These are phyloP conservation scores for Cavia aperea DNA, from an alignment of 2,113 vertebrate species.

Conservation along the genomic window DNA sequence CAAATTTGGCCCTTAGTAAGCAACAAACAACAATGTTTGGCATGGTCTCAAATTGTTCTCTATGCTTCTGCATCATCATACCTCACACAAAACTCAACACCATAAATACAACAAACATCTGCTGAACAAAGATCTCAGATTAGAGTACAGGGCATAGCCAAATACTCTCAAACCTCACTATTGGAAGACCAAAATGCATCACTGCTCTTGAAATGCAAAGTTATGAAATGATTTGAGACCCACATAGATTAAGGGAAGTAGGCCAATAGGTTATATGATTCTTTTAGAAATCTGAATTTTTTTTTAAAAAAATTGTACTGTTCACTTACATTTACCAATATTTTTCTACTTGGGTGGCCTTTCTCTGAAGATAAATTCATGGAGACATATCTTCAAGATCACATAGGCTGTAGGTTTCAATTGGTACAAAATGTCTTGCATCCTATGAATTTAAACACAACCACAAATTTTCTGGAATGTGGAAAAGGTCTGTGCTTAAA, in stretches of 20 bases:
- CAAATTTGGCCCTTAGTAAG: slow-evolving; percentile 47
- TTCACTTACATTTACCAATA: slow-evolving; percentile 5
- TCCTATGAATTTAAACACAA: slow-evolving; percentile 44
- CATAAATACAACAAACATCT: slow-evolving; percentile 67
- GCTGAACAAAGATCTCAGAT: slow-evolving; percentile 45
- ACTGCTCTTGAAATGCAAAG: slow-evolving; percentile 47
- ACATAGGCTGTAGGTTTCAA: slow-evolving; percentile 52
- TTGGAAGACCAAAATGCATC: slow-evolving; percentile 51
- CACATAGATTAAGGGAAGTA: neutral
- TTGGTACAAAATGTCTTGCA: slow-evolving; percentile 40
- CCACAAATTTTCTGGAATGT: slow-evolving; percentile 49
- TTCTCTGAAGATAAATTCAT: slow-evolving; percentile 4
- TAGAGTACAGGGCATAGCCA: slow-evolving; percentile 46
- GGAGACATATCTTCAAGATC: neutral
- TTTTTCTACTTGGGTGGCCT: slow-evolving; percentile 58
- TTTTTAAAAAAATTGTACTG: neutral
- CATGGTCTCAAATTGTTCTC: slow-evolving; percentile 59
- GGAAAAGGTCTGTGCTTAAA: slow-evolving; percentile 33
- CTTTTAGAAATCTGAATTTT: slow-evolving; percentile 36
- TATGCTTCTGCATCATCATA: slow-evolving; percentile 63
- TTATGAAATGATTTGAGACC: slow-evolving; percentile 44
- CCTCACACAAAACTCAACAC: slow-evolving; percentile 54
- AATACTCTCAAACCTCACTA: slow-evolving; percentile 49
- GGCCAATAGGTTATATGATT: slow-evolving; percentile 50
- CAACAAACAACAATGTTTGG: slow-evolving; percentile 66